Evolutionary conservation across 2,113 vertebrate genomes (phyloP).

Genomic region (Calidris pygmaea): DNA sequence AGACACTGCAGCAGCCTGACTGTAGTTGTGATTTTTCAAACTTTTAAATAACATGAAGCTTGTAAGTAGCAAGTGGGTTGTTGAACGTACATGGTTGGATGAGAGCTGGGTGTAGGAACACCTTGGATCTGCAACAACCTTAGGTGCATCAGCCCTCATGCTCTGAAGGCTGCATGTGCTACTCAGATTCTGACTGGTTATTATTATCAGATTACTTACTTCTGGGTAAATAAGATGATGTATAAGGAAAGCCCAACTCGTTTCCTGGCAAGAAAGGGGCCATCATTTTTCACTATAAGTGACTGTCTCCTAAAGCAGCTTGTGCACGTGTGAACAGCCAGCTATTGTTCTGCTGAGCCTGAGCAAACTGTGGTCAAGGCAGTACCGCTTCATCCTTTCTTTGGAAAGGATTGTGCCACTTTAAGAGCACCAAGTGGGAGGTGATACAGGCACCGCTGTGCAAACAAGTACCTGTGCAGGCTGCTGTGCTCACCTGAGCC

Average conservation of each 20-base stretch:
- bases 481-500: background rate
- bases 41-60: background rate
- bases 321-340: fast-evolving
- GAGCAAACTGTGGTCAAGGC: background rate
- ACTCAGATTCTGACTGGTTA: background rate
- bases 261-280: background rate
- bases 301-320: background rate
- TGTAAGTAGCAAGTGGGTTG: background rate
- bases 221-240: background rate
- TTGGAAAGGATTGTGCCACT: background rate
- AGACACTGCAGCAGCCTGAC: background rate
- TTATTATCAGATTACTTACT: background rate
- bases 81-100: background rate
- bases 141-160: background rate
- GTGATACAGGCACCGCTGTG: background rate
- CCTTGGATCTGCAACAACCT: background rate
- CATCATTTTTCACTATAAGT: background rate
- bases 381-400: background rate
- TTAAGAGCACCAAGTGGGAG: conserved; percentile 40
- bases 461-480: background rate
- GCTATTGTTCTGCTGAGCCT: fast-evolving
- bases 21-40: background rate
- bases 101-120: fast-evolving
- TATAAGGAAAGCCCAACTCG: background rate
- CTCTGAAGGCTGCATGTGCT: background rate